A percentile compares a stretch with the other conserved stretches of the same genome.
Evolutionary conservation across 2,797 vertebrate species (phyloP).

Genomic region (Tinamus major): DNA sequence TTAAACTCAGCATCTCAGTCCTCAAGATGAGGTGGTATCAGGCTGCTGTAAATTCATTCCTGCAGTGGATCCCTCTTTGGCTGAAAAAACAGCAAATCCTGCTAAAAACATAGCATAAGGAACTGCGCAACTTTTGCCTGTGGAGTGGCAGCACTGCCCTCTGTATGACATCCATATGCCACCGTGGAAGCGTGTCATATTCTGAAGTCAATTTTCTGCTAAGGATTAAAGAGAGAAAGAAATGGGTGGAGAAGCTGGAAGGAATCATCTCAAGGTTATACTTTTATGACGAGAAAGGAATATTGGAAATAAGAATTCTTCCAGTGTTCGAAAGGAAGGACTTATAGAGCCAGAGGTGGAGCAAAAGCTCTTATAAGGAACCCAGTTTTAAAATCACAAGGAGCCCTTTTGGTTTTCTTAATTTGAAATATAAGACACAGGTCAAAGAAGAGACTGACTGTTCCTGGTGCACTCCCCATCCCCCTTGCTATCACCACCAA

Average conservation of each 20-base stretch:
- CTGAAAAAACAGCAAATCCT: constrained; percentile 52
- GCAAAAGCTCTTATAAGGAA: background rate
- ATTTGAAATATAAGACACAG: background rate
- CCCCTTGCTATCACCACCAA: background rate
- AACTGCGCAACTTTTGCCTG: background rate
- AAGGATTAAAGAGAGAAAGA: constrained; percentile 31
- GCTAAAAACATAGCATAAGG: background rate
- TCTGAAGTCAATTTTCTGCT: constrained; percentile 62
- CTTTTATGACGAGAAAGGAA: background rate
- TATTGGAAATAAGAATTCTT: background rate
- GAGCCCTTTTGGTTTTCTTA: background rate
- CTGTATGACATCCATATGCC: constrained; percentile 57
- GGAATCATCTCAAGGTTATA: background rate
- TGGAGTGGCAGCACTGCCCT: constrained; percentile 64
- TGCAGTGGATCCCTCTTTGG: constrained; percentile 18
- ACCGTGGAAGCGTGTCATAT: constrained; percentile 27
- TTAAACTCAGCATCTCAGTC: constrained; percentile 8
- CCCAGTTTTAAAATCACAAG: background rate
- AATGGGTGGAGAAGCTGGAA: background rate
- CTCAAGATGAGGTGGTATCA: constrained; percentile 52
- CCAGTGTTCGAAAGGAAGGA: background rate
- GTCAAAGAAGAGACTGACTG: background rate
- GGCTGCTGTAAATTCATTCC: constrained; percentile 62
- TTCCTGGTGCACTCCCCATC: background rate
- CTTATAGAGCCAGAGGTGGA: background rate